Evolutionary conservation across 2,797 vertebrate genomes (phyloP).

Genomic region (Otolemur crassicaudatus): DNA sequence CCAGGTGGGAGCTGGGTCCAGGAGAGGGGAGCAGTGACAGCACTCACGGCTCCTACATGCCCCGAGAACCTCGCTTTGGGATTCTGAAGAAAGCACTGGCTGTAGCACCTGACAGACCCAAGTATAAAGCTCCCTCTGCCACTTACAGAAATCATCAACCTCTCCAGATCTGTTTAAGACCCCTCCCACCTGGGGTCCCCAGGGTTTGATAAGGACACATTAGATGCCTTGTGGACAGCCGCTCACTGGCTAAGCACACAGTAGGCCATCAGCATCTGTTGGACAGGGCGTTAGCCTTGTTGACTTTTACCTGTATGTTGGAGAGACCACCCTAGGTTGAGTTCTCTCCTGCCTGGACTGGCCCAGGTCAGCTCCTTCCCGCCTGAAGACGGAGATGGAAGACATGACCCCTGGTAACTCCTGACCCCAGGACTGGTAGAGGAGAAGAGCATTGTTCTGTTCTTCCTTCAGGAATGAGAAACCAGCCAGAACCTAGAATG

Average conservation of each 20-base stretch:
- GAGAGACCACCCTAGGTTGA: neutral
- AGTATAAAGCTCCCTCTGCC: neutral
- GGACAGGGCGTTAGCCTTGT: neutral
- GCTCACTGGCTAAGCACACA: neutral
- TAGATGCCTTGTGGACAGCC: fast-evolving
- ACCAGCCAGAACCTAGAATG: too few relatives aligned
- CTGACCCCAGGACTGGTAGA: neutral
- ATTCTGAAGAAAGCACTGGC: neutral
- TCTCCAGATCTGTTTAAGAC: neutral
- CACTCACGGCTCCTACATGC: too few relatives aligned
- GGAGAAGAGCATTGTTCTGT: neutral
- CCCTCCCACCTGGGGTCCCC: fast-evolving
- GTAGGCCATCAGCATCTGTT: neutral
- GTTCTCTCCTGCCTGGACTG: neutral
- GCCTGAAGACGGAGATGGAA: neutral
- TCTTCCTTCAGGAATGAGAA: neutral
- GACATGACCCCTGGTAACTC: neutral
- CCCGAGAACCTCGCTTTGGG: neutral
- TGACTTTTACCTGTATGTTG: neutral
- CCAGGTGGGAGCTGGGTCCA: neutral
- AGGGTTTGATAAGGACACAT: neutral
- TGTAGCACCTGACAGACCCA: neutral
- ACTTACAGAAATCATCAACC: neutral
- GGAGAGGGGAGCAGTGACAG: neutral
- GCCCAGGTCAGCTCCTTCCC: neutral